These are phyloP conservation scores for Drepana arcuata DNA, from an alignment of 1,140 invertebrate genomes.

Conservation along the genomic window DNA sequence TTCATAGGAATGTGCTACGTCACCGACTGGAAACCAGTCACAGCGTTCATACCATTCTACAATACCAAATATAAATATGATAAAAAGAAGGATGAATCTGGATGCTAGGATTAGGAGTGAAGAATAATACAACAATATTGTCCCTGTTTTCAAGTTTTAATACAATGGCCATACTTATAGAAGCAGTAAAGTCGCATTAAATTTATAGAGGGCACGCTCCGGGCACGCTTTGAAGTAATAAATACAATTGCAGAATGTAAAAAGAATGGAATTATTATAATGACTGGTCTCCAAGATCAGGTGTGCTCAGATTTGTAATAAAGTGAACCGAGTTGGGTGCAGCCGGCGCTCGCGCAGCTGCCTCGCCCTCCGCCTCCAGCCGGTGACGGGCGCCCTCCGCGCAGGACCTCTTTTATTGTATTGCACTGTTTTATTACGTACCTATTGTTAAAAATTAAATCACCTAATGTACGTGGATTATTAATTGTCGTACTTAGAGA, in stretches of 20 bases:
- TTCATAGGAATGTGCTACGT: slow-evolving; percentile 74
- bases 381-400: slow-evolving; percentile 36
- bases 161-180: background rate
- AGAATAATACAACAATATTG: background rate
- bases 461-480: background rate
- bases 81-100: slow-evolving; percentile 8
- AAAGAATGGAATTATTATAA: slow-evolving; percentile 51
- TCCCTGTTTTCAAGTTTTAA: background rate
- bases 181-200: slow-evolving; percentile 10
- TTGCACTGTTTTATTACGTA: background rate
- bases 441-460: background rate
- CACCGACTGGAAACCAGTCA: slow-evolving; percentile 82
- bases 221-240: slow-evolving; percentile 29
- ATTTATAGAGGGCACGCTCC: slow-evolving; percentile 17
- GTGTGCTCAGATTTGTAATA: slow-evolving; percentile 56
- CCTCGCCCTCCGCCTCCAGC: slow-evolving; percentile 50
- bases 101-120: background rate
- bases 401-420: slow-evolving; percentile 38
- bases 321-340: slow-evolving; percentile 50
- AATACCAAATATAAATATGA: slow-evolving; percentile 82
- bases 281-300: slow-evolving; percentile 56
- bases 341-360: slow-evolving; percentile 63
- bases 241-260: slow-evolving; percentile 30
- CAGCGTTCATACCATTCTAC: slow-evolving; percentile 80
- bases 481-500: too few relatives aligned